Evolutionary conservation across 2,888 invertebrate species (phyloP), one percentile per base, ranked within the genome.

Genomic region (Corythucha ciliata): DNA sequence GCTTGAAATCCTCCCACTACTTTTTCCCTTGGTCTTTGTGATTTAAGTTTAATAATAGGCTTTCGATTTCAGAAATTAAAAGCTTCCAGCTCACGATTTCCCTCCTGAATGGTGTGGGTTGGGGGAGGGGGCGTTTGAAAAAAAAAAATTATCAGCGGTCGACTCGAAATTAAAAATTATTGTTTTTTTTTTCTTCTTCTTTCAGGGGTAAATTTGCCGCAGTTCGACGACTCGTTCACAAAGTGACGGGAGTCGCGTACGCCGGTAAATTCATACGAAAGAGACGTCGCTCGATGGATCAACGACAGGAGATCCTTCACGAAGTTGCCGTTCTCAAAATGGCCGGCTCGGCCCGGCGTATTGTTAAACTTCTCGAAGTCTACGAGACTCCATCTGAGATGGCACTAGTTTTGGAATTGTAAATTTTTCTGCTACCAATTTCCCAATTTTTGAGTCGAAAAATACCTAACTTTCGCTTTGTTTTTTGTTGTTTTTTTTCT

Each of bases 261-360:
- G 94, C 94, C n/a, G 94, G 93, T 57, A 96, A 96, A 74, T 91
- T 90, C 71, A 83, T 92, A 61, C 83, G 89, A 70, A 85, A 93
- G 67, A 75, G 93, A 63, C 82, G 92, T 68, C 83, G 90, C 62
- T 83, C 89, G 59, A 79, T 81, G 61, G 86, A 86, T 70, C 85
- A 84, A 63, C 80, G 81, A 66, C 80, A 86, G 62, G 91, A 93
- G 71, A 86, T 93, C 63, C 78, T 88, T 61, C 91, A 93, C 70
- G 94, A 96, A 71, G 87, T 93, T 59, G 90, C 91, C 48, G 88
- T 94, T 60, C 76, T 94, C 58, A 83, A 87, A 66, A 76, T 90
- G 59, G 89, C 91, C 69, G 77, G 83, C 37, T 79, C 82, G 64
- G 82, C 83, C 66, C 79, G 82, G 48, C 77, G 90, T 59, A 89